phyloP scores from a whole-genome alignment of 2,113 vertebrate genomes.

The Ptyas mucosa region DNA sequence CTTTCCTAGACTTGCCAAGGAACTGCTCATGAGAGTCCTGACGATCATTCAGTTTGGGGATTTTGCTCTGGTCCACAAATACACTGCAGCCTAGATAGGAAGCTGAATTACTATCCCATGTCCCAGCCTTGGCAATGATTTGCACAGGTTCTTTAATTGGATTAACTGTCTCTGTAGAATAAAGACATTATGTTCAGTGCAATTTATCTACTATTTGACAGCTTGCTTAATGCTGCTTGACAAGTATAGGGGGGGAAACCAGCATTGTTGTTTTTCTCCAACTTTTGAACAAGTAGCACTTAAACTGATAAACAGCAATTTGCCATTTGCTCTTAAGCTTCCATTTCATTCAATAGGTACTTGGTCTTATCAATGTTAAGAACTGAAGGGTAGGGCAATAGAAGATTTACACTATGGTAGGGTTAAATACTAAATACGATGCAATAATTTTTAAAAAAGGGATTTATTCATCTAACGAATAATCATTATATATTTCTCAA shows the following conservation, averaged over 20 bases:
- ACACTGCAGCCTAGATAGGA: conserved; percentile 71
- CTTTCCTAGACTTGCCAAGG: conserved; percentile 59
- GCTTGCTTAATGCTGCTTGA: background rate
- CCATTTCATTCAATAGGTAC: background rate
- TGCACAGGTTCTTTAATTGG: conserved; percentile 66
- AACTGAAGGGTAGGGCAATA: background rate
- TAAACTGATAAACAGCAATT: background rate
- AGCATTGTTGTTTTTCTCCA: background rate
- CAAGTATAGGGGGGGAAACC: rapidly evolving
- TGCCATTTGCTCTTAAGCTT: background rate
- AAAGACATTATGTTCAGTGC: background rate
- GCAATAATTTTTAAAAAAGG: background rate
- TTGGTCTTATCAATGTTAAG: background rate
- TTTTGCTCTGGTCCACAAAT: conserved; percentile 84
- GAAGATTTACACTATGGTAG: background rate
- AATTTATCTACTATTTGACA: background rate
- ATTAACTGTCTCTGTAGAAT: conserved; percentile 54
- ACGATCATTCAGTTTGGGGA: conserved; percentile 58
- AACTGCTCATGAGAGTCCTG: conserved; percentile 53
- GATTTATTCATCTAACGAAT: background rate
- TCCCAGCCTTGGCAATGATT: conserved; percentile 73
- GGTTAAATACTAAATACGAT: background rate
- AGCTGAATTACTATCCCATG: conserved; percentile 70
- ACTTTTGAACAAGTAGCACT: background rate
- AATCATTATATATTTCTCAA: background rate